A percentile compares a stretch with the other conserved stretches of the same genome.
phyloP scores from a whole-genome alignment of 2,113 vertebrate species.

The Cephalopholis sonnerati region DNA sequence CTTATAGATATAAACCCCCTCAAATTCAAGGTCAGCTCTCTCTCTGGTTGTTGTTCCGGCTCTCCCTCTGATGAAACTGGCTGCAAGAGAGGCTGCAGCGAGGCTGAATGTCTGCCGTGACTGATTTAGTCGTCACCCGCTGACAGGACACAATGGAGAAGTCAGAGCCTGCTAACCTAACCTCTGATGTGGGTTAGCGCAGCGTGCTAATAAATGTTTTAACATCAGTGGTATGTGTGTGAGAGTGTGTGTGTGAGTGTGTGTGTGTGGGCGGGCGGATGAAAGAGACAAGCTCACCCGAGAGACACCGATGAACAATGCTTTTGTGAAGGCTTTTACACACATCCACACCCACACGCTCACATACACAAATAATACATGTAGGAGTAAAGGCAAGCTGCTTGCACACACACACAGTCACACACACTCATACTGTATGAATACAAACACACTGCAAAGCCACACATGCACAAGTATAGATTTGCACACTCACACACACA shows the following conservation, averaged over 20 bases:
- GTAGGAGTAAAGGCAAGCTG: constrained; percentile 45
- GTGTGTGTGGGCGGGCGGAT: constrained; percentile 62
- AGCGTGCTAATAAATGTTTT: constrained; percentile 76
- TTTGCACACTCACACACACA: constrained; percentile 30
- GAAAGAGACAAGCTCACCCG: constrained; percentile 76
- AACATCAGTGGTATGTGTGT: constrained; percentile 48
- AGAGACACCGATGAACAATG: constrained; percentile 75
- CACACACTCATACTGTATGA: not conserved
- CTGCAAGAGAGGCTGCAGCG: constrained; percentile 55
- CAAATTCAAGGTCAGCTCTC: constrained; percentile 37
- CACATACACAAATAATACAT: constrained; percentile 39
- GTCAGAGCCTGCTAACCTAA: constrained; percentile 62
- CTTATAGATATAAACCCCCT: constrained; percentile 35
- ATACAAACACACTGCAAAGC: constrained; percentile 31
- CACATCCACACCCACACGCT: constrained; percentile 49
- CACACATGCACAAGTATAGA: constrained; percentile 22
- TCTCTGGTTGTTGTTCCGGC: constrained; percentile 20
- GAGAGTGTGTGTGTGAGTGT: constrained; percentile 35
- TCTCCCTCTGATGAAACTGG: constrained; percentile 56
- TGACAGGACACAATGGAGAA: constrained; percentile 65
- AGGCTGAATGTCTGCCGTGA: constrained; percentile 59
- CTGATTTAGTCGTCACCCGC: constrained; percentile 68
- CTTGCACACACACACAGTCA: not conserved
- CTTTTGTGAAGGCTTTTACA: constrained; percentile 66
- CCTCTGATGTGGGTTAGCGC: constrained; percentile 63